A percentile compares a stretch with the other conserved stretches of the same genome.
Conservation (phyloP, 2,797 vertebrate genomes). For the Ispidina lecontei region DNA sequence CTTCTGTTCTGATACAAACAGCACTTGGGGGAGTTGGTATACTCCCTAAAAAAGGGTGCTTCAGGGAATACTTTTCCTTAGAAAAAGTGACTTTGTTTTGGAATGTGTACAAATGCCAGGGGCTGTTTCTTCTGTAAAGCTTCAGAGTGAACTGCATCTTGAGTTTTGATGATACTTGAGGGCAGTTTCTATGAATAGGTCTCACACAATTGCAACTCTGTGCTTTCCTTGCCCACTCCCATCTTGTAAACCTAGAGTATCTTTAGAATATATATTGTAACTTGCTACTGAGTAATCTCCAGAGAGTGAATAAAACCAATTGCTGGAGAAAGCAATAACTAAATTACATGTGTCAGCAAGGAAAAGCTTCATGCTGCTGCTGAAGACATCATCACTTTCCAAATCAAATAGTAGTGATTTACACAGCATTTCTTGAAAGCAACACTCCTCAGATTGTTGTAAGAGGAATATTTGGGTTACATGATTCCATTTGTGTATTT, state of each 20-base stretch:
- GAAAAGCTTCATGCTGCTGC: neutral
- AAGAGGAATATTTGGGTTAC: neutral
- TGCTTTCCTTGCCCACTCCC: neutral
- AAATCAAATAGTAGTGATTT: neutral
- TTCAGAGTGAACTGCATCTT: neutral
- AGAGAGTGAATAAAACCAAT: neutral
- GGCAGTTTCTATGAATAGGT: neutral
- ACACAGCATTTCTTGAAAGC: neutral
- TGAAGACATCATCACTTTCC: neutral
- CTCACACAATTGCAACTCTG: neutral
- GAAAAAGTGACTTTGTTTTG: constrained; percentile 9
- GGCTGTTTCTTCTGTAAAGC: neutral
- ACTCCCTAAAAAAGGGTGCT: neutral
- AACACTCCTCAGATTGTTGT: neutral
- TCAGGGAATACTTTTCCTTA: neutral
- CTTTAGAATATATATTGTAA: neutral
- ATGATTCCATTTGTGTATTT: neutral
- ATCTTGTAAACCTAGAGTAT: neutral
- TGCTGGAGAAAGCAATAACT: neutral
- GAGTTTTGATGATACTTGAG: neutral
- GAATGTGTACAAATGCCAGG: neutral
- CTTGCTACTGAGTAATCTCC: neutral
- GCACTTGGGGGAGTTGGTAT: neutral
- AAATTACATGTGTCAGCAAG: neutral
- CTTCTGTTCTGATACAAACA: neutral